phyloP scores from a whole-genome alignment of 2,797 vertebrate genomes.

The Peromyscus melanophrys region DNA sequence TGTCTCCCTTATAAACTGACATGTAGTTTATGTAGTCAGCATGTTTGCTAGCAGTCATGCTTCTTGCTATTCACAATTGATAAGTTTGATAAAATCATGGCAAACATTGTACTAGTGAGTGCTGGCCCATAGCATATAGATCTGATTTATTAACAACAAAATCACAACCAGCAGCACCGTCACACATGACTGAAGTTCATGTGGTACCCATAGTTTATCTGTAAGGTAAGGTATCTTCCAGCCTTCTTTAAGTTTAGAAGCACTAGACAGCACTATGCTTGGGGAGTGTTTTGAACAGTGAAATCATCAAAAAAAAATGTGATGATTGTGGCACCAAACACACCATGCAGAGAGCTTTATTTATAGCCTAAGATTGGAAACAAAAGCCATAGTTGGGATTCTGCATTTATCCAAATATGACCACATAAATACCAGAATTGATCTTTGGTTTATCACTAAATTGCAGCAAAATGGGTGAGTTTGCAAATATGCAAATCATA shows the following conservation, averaged over 20 bases:
- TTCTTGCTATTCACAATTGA: conserved; percentile 18
- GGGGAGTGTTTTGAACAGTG: not conserved
- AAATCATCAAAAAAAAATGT: conserved; percentile 34
- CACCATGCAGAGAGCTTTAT: not conserved
- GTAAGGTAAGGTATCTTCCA: not conserved
- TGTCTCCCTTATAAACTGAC: not conserved
- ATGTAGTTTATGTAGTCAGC: conserved; percentile 28
- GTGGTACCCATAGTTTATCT: not conserved
- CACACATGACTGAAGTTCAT: not conserved
- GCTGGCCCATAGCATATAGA: not conserved
- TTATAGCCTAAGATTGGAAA: conserved; percentile 35
- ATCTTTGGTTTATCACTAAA: conserved; percentile 4
- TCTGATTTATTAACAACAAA: conserved; percentile 20
- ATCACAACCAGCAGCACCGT: not conserved
- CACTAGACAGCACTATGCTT: not conserved
- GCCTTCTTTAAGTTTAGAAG: conserved; percentile 30
- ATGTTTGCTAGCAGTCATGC: conserved; percentile 17
- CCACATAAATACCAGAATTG: not conserved
- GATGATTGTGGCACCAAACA: not conserved
- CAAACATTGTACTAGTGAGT: conserved; percentile 27
- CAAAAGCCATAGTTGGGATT: not conserved
- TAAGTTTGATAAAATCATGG: conserved; percentile 15
- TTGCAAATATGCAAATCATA: conserved; percentile 14
- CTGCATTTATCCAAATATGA: not conserved
- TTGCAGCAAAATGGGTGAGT: not conserved